Conservation (phyloP, 2,113 vertebrate species). For the Pseudopipra pipra region DNA sequence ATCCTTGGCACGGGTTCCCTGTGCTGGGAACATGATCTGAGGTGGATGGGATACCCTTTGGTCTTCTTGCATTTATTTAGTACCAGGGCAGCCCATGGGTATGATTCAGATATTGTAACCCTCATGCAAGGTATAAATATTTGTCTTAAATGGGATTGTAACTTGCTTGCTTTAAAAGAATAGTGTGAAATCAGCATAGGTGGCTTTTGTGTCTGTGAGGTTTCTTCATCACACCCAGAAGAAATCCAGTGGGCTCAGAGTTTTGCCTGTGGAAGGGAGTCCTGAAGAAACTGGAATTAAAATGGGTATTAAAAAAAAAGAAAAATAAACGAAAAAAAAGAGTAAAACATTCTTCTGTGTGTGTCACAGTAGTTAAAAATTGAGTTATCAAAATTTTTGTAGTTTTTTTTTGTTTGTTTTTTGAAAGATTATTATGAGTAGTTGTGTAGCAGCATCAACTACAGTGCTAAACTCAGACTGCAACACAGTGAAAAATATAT, state of each 20-base stretch:
- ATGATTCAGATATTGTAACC: not conserved
- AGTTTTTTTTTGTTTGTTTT: not conserved
- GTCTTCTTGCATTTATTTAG: not conserved
- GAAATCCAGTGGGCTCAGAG: not conserved
- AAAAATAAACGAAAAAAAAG: not conserved
- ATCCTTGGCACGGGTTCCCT: fast-evolving
- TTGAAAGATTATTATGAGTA: not conserved
- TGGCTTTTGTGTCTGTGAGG: not conserved
- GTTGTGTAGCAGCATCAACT: not conserved
- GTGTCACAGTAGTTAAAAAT: not conserved
- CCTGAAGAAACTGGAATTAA: not conserved
- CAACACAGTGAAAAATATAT: not conserved
- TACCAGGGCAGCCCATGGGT: not conserved
- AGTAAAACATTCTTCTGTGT: not conserved
- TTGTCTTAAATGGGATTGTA: not conserved
- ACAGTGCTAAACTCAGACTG: not conserved
- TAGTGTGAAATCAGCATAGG: not conserved
- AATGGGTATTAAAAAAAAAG: not conserved
- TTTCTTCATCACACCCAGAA: not conserved
- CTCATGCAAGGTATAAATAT: not conserved
- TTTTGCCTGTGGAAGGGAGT: not conserved
- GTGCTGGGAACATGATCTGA: not conserved
- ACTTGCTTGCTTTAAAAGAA: not conserved
- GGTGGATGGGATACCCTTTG: not conserved
- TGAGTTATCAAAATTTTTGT: not conserved